These are phyloP conservation scores for Suillia variegata DNA, from an alignment of 2,888 invertebrate species.

Conservation along the genomic window DNA sequence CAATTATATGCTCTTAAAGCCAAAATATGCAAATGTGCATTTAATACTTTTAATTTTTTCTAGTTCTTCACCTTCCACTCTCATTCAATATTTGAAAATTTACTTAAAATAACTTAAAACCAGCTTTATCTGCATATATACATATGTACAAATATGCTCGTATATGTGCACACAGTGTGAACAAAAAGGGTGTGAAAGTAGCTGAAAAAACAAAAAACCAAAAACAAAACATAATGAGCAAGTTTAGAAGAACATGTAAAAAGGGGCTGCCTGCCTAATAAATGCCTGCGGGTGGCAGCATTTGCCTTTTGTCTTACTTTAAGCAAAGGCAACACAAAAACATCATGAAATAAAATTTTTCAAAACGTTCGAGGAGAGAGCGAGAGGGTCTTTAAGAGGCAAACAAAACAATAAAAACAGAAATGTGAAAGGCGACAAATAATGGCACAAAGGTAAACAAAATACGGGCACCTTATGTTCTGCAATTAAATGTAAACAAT, in stretches of 20 bases:
- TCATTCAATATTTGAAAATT: no score
- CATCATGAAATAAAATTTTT: no score
- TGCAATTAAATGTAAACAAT: not conserved
- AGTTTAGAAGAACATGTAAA: slow-evolving; percentile 40
- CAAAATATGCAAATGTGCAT: no score
- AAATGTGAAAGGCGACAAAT: not conserved
- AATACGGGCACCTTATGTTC: not conserved
- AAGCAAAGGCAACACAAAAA: no score
- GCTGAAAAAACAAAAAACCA: slow-evolving; percentile 15
- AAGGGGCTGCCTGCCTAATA: slow-evolving; percentile 45
- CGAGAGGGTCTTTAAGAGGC: not conserved
- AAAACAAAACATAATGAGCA: slow-evolving; percentile 24
- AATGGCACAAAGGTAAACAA: not conserved
- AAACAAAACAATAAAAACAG: not conserved
- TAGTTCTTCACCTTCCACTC: no score
- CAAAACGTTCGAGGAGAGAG: no score
- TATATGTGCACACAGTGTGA: no score
- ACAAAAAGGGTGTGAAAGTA: not conserved
- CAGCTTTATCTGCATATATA: no score
- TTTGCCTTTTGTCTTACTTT: slow-evolving; percentile 31
- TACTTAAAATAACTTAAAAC: no score
- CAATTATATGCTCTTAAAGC: no score
- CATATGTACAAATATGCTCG: no score
- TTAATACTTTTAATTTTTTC: no score
- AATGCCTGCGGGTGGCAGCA: slow-evolving; percentile 46